Evolutionary conservation across 2,888 invertebrate genomes (phyloP), one percentile per base, ranked within the genome.

Genomic region (Yponomeuta malinellus): DNA sequence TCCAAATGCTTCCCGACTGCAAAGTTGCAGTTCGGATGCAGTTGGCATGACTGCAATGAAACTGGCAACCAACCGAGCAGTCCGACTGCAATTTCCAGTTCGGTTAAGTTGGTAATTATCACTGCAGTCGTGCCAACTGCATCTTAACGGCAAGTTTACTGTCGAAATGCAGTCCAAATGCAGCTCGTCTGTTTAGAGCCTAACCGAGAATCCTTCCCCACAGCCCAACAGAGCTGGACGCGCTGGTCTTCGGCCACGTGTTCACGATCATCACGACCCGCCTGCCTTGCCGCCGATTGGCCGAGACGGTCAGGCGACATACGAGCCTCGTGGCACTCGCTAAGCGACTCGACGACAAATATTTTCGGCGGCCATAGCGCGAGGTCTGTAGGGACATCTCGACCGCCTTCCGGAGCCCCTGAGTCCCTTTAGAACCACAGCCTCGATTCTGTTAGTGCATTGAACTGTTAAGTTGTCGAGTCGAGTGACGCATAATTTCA

Each of bases 231-330:
- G 99, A 99, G 88, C 90, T 99, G 74, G 99, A 99, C 88, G 99
- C 99, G 2, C 89, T 99, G 59, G 97, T 98, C 0, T 99, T 98
- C 93, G 99, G 99, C 0, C 99, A 99, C 88, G 93, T 99, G n/a
- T 99, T 96, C 89, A 97, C 98, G 0, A 96, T 99, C 76, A 92
- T 99, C 72, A 98, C 98, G 9, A 98, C 98, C 6, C 94, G 96
- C 2, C 90, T 99, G 64, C 97, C 98, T 0, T 96, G 96, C 81
- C 95, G 95, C 75, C 94, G 94, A 74, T 93, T 99, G 70, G 97
- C 97, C 0, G 95, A 96, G 72, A 95, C 96, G 8, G 95, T 99
- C 3, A 93, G 96, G 73, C 94, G 94, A 71, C 96, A 96, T 85
- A 94, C 95, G 33, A 93, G 95, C 1, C 93, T 99, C 63, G 94